These are phyloP conservation scores for Kryptolebias marmoratus DNA, from an alignment of 2,113 vertebrate genomes.

Conservation along the genomic window DNA sequence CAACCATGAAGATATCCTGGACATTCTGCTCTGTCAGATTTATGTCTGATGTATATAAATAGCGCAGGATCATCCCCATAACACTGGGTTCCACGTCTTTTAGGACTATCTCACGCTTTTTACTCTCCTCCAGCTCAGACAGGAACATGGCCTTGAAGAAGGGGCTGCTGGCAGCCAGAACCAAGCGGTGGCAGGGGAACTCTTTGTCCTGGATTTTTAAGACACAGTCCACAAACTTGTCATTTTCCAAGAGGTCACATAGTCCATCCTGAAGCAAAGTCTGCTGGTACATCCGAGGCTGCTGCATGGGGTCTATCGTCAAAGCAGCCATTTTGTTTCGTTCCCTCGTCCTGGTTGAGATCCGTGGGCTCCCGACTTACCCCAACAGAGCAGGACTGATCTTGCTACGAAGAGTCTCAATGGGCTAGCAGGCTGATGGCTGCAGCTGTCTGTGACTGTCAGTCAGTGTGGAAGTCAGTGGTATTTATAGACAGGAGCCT, in stretches of 20 bases:
- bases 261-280: slow-evolving; percentile 95
- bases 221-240: slow-evolving; percentile 92
- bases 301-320: slow-evolving; percentile 86
- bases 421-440: slow-evolving; percentile 37
- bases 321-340: slow-evolving; percentile 83
- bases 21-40: slow-evolving; percentile 90
- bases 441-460: slow-evolving; percentile 80
- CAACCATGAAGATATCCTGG: slow-evolving; percentile 90
- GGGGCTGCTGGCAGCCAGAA: slow-evolving; percentile 92
- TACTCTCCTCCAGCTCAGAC: slow-evolving; percentile 86
- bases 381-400: slow-evolving; percentile 57
- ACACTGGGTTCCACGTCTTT: slow-evolving; percentile 89
- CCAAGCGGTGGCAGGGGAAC: slow-evolving; percentile 92
- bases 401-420: slow-evolving; percentile 29
- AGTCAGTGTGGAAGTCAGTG: slow-evolving; percentile 53
- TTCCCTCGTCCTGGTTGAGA: slow-evolving; percentile 21
- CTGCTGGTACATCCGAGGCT: slow-evolving; percentile 93
- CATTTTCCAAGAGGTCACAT: slow-evolving; percentile 91
- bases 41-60: slow-evolving; percentile 93
- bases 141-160: slow-evolving; percentile 93
- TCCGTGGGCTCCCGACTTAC: slow-evolving; percentile 50
- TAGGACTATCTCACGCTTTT: slow-evolving; percentile 85
- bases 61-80: slow-evolving; percentile 89
- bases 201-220: slow-evolving; percentile 88
- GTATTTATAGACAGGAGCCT: slow-evolving; percentile 87